Percentiles rank a stretch among this genome's conserved stretches.
phyloP scores from a whole-genome alignment of 2,888 invertebrate species.

The Pharmacophagus antenor region DNA sequence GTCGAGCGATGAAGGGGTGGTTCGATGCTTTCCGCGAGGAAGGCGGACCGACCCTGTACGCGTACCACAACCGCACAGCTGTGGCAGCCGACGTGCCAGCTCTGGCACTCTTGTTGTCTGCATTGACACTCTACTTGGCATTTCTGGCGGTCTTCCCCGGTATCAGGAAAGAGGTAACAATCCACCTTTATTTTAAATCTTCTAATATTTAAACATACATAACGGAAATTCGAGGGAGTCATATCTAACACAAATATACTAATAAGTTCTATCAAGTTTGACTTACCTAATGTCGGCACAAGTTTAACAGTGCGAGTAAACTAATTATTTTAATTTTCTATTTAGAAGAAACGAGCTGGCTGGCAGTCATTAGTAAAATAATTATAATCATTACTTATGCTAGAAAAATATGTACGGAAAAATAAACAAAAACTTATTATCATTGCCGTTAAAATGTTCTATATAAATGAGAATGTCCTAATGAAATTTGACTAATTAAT shows the following conservation, averaged over 20 bases:
- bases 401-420: neutral
- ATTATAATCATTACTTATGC: slow-evolving; percentile 1
- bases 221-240: too few species aligned
- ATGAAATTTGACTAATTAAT: slow-evolving; percentile 1
- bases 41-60: slow-evolving; percentile 97
- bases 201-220: neutral
- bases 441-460: neutral
- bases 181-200: neutral
- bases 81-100: slow-evolving; percentile 96
- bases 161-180: slow-evolving; percentile 91
- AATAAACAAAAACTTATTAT: neutral
- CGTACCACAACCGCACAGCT: slow-evolving; percentile 95
- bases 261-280: too few species aligned
- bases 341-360: slow-evolving; percentile 20
- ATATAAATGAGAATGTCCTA: neutral
- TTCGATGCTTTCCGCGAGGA: slow-evolving; percentile 98
- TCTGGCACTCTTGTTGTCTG: slow-evolving; percentile 91
- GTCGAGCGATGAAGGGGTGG: slow-evolving; percentile 93
- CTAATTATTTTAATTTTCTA: slow-evolving; percentile 21
- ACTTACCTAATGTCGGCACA: neutral
- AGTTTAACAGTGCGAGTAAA: neutral
- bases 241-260: too few species aligned
- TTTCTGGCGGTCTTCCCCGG: slow-evolving; percentile 98
- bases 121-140: slow-evolving; percentile 94
- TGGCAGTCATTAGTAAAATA: slow-evolving; percentile 19